phyloP scores from a whole-genome alignment of 2,113 vertebrate species.

The Forbesichthys papilliferus region DNA sequence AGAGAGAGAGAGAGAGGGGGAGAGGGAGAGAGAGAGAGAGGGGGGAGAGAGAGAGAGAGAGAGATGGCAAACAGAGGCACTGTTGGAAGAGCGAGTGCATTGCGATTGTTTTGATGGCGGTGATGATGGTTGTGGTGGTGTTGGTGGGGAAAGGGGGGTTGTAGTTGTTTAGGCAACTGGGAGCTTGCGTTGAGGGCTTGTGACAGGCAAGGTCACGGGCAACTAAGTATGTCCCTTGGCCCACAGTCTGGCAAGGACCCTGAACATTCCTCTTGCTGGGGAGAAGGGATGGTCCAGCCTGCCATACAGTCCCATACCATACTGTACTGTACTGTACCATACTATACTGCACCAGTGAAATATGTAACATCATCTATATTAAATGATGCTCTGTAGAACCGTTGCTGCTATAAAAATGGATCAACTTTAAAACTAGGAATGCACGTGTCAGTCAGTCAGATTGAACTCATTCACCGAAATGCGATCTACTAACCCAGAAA shows the following conservation, averaged over 20 bases:
- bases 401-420: too few relatives aligned
- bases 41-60: conserved; percentile 20
- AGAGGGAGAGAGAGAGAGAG: conserved; percentile 32
- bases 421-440: too few relatives aligned
- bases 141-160: not conserved
- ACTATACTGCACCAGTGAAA: conserved; percentile 20
- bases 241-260: conserved; percentile 55
- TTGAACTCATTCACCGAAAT: too few relatives aligned
- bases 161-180: conserved; percentile 21
- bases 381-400: conserved; percentile 2
- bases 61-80: conserved; percentile 24
- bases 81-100: conserved; percentile 48
- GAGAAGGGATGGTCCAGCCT: conserved; percentile 51
- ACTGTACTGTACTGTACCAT: too few relatives aligned
- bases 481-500: too few relatives aligned
- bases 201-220: conserved; percentile 76
- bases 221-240: conserved; percentile 73
- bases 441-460: too few relatives aligned
- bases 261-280: conserved; percentile 42
- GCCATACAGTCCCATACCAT: not conserved
- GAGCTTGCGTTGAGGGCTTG: conserved; percentile 64
- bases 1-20: conserved; percentile 16
- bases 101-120: conserved; percentile 57
- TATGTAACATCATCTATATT: conserved; percentile 20
- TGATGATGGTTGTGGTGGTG: conserved; percentile 25